Base-by-base conservation (phyloP, 2,888 invertebrate genomes). In the Holacanthella duospinosa region DNA sequence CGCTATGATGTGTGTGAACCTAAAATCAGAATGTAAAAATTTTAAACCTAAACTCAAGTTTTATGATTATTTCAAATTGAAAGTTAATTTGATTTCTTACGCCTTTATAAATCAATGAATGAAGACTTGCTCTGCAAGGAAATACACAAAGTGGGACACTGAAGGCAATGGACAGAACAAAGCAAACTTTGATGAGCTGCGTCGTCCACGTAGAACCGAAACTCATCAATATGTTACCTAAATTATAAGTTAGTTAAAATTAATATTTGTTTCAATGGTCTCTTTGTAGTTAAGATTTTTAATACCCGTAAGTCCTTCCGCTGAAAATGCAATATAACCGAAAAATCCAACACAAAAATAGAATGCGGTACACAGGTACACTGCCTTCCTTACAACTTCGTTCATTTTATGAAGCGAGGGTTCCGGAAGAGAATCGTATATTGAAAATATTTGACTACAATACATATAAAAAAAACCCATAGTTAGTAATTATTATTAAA, bases 81-180 rank as follows among this genome's bases (percentile, higher is more conserved):
- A 36, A 36, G 36, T 44, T 54, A 59, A 43, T 21, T 25, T 53
- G 6, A 16, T 19, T 44, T 48, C 78, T 78, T 79, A 90, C 91
- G 82, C 86, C 85, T 75, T 85, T 84, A 75, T 89, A 94, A 4
- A 95, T 79, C 64, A 97, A 83, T 0, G 94, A 96, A 79, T 93
- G 89, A 27, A 97, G 80, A 75, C 94, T 93, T 16, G 91, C 91
- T 64, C 97, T 81, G 75, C 95, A 95, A 0, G 97, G 97, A 78
- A 96, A 96, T 76, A 97, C 90, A 73, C 94, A 91, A 68, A 99
- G 82, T 1, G 97, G 97, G 79, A 97, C 96, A 75, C 95, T 95
- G 77, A 94, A 90, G 21, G 94, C 94, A 29, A 97, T 85, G 0
- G 95, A 94, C 74, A 95, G 80, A 9, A 96, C 88, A 80, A 97